Base-by-base conservation (phyloP, 2,113 vertebrate species). In the Phyllostomus discolor region DNA sequence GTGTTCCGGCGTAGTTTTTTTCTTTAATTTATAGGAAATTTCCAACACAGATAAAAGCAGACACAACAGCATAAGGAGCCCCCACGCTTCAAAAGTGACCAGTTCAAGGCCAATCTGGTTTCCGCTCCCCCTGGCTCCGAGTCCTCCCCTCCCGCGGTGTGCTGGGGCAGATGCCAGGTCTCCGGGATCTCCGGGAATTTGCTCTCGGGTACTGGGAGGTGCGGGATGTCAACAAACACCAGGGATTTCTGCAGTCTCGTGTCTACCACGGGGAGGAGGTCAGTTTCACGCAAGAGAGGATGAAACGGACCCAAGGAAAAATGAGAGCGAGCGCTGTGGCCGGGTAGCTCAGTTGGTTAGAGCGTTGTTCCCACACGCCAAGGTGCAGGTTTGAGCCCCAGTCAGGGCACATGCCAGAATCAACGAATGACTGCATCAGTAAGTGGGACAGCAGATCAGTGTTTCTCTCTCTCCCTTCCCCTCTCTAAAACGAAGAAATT, bases 61-160 rank as follows among this genome's bases (percentile, higher is more conserved):
- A 17, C 2, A 20, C 72, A 62, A 9, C 11, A 17, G 31, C 26
- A 1, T 19, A 31, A 69, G 19, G 35, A 52, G 46, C 12, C n/a
- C 15, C 48, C 16, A 6, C 2, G 41, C 17, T 59, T 79, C 46
- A 28, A 4, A 15, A 19, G 48, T 6, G 2, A 22, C 26, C 33
- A 22, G 2, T 46, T 66, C 16, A 3, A 1, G 33, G 33, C n/a
- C 67, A 11, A 2, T 8, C 28, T 5, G 43, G 28, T 8, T 54
- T 52, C 43, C 20, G 4, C 9, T 46, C 2, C 1, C 0, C 4
- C 0, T n/a, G 7, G 3, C 4, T 64, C 16, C 10, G 17, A 24
- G 14, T 6, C 20, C 9, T 28, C 35, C 16, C 10, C 1, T 35
- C 16, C 31, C 26, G 26, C 59, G 5, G 28, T 4, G 0, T 12